phyloP scores from a whole-genome alignment of 2,888 invertebrate genomes.

The Xylocampa areola region DNA sequence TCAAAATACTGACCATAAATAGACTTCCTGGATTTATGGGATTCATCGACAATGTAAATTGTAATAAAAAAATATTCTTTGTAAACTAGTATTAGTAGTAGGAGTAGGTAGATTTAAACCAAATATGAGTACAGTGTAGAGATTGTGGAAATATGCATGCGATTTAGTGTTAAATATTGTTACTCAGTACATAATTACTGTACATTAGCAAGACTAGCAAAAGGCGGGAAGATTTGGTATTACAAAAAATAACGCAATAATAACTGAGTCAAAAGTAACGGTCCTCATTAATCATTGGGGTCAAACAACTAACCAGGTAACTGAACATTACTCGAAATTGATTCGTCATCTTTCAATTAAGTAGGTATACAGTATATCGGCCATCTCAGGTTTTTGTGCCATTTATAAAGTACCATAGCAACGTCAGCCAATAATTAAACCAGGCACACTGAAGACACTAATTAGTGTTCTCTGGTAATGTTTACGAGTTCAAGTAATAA shows the following conservation, averaged over 20 bases:
- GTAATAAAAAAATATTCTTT: conserved; percentile 38
- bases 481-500: conserved; percentile 18
- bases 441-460: no score
- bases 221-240: conserved; percentile 65
- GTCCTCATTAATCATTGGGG: conserved; percentile 87
- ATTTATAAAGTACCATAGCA: conserved; percentile 34
- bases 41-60: conserved; percentile 67
- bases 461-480: conserved; percentile 21
- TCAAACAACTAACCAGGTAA: conserved; percentile 76
- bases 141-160: conserved; percentile 22
- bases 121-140: conserved; percentile 26
- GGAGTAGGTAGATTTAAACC: conserved; percentile 31
- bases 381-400: conserved; percentile 48
- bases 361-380: no score
- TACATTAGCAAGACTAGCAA: conserved; percentile 69
- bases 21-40: conserved; percentile 83
- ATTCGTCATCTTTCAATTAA: conserved; percentile 76
- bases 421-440: conserved; percentile 18
- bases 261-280: conserved; percentile 85
- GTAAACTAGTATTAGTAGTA: conserved; percentile 14
- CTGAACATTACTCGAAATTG: conserved; percentile 76
- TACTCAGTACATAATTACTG: conserved; percentile 68
- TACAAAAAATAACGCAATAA: conserved; percentile 84
- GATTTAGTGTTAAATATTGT: conserved; percentile 38
- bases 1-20: conserved; percentile 85